Evolutionary conservation across 64 coral and sea anemone species (phyloP), one percentile per base, ranked within the genome.

Genomic region (Montipora foliosa): DNA sequence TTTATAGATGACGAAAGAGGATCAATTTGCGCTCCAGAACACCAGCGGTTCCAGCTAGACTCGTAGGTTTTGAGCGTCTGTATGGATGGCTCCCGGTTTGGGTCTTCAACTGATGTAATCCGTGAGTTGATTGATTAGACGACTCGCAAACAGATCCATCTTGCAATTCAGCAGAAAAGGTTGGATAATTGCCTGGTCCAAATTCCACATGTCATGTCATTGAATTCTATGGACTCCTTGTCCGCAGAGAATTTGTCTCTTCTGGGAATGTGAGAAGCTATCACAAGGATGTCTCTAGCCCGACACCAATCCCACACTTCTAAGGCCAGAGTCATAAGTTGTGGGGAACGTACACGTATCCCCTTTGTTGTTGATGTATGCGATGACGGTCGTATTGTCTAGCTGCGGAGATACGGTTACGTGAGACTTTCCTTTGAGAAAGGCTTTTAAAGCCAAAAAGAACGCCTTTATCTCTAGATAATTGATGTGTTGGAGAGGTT

Each of bases 301-400:
- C 49, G 91, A 57, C 79, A 75, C 75, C 74, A 76, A 2, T 75
- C 22, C 84, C 91, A 93, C 14, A 80, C 2, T 9, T 91, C 45
- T 19, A 81, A 48, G 8, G 79, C 78, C 71, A 91, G 37, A 14
- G 58, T 57, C 13, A 58, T 12, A 19, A 91, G 77, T 70, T 80
- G 76, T 8, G 57, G 61, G 55, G 58, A 89, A 72, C 55, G 55
- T 81, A 29, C 29, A 29, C 29, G 78, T 83, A n/a, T 67, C 90
- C 67, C 90, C 78, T 50, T 58, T 71, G 44, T 83, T 91, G 90
- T 91, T 91, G 60, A 91, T 83, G 37, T 91, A 91, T 2, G 90
- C 90, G 5, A 91, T 60, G 16, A 75, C 83, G 5, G 87, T 89
- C 47, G 87, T 89, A 55, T 91, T 91, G 77, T 91, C 90, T n/a